phyloP scores from a whole-genome alignment of 2,888 invertebrate genomes.

The Cloeon dipterum region DNA sequence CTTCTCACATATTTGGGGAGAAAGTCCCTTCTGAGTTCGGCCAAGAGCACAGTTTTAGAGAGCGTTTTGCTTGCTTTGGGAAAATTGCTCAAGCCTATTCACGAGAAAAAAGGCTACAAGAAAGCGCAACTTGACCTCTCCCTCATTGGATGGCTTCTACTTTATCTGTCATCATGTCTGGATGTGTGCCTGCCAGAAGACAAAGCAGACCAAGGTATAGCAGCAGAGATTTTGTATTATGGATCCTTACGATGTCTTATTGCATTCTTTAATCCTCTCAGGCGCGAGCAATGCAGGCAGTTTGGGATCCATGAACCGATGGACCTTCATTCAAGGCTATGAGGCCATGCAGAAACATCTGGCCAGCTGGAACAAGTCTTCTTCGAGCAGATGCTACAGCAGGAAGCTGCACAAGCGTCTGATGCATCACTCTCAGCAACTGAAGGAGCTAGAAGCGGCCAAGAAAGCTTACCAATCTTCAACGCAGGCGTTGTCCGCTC shows the following conservation, averaged over 20 bases:
- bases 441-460: conserved; percentile 43
- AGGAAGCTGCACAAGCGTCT: conserved; percentile 49
- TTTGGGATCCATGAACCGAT: conserved; percentile 26
- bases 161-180: conserved; percentile 51
- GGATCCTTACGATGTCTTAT: not conserved
- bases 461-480: conserved; percentile 34
- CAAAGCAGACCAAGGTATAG: not conserved
- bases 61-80: conserved; percentile 14
- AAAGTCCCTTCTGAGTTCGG: conserved; percentile 32
- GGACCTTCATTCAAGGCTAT: conserved; percentile 81
- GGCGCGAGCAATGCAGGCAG: conserved; percentile 4
- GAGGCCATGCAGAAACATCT: conserved; percentile 27
- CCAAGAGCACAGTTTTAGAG: conserved; percentile 14
- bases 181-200: conserved; percentile 15
- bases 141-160: conserved; percentile 47
- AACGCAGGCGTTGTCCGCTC: conserved; percentile 19
- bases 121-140: conserved; percentile 34
- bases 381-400: conserved; percentile 27
- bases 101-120: conserved; percentile 14
- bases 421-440: conserved; percentile 36
- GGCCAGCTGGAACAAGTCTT: conserved; percentile 11
- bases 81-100: conserved; percentile 11
- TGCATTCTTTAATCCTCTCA: not conserved
- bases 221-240: not conserved
- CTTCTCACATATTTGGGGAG: conserved; percentile 69